Evolutionary conservation across 1,140 invertebrate species (phyloP), one percentile per base, ranked within the genome.

Genomic region (Listronotus bonariensis): DNA sequence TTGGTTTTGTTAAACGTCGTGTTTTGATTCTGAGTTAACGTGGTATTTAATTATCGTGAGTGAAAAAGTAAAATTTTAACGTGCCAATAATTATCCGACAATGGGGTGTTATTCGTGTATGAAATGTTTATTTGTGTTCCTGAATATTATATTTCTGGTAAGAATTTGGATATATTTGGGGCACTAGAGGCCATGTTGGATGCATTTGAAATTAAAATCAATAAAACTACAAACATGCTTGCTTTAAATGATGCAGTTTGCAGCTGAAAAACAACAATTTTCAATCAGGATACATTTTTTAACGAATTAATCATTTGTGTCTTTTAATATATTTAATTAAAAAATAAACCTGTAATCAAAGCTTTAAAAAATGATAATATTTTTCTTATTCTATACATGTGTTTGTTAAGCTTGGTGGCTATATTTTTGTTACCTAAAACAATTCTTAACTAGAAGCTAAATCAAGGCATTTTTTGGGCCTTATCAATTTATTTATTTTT

Each of bases 141-240:
- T 90, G 68, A 90, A 90, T 76, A 76, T 90, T 31, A 78, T 90
- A 74, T 88, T 90, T 80, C 87, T 86, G 87, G 88, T 89, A 81
- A 86, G 87, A 43, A 40, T 20, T 11, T 15, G n/a, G 18, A 14
- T 36, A 41, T 61, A 31, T 59, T 38, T 26, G 52, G 38, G 58
- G 55, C 52, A 45, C 34, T 51, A 69, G 71, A 65, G 57, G 68
- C 71, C 71, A 73, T 73, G 68, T 73, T 71, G 54, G 7, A 20
- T 56, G 26, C 46, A 54, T 11, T 20, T 20, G 6, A 14, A 3
- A 52, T n/a, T 40, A 26, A 45, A 57, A 57, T 57, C 55, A 46
- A 57, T 57, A 57, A 31, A 34, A 2, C 18, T 54, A 34, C 52
- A 57, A 57, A 45, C 41, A 57, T 57, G 55, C 43, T 36, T 18